These are phyloP conservation scores for Mustelus asterias DNA, from an alignment of 2,113 vertebrate genomes.

Conservation along the genomic window DNA sequence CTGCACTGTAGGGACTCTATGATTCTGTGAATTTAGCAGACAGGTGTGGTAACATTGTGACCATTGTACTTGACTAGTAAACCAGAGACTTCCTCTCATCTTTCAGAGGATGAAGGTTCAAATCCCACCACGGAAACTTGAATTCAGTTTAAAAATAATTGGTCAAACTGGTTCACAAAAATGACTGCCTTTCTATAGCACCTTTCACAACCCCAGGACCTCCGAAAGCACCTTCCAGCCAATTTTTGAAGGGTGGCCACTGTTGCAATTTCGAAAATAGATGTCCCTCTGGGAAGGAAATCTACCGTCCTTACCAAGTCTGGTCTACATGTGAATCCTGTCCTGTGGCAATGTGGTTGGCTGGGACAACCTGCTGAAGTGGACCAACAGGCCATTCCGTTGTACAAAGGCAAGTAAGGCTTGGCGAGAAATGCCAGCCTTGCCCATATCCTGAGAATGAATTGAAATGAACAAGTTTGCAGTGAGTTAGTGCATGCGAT, in stretches of 20 bases:
- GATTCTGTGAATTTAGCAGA: background rate
- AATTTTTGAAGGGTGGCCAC: background rate
- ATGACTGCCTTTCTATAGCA: background rate
- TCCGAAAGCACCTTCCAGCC: background rate
- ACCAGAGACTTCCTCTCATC: background rate
- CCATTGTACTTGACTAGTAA: background rate
- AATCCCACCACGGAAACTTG: background rate
- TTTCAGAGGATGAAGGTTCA: background rate
- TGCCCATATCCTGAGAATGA: background rate
- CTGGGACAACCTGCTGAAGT: background rate
- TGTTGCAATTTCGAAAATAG: background rate
- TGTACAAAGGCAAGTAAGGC: background rate
- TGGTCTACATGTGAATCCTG: background rate
- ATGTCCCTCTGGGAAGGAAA: background rate
- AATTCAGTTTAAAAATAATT: background rate
- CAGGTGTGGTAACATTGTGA: background rate
- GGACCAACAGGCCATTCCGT: background rate
- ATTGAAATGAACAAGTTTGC: background rate
- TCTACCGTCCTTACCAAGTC: background rate
- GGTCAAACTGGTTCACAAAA: background rate
- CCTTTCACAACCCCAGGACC: background rate
- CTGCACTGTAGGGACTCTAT: too few relatives aligned
- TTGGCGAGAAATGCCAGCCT: too few relatives aligned
- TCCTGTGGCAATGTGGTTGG: background rate
- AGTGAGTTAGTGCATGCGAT: background rate